Evolutionary conservation across 2,888 invertebrate species (phyloP), one percentile per base, ranked within the genome.

Genomic region (Oscheius sp.): DNA sequence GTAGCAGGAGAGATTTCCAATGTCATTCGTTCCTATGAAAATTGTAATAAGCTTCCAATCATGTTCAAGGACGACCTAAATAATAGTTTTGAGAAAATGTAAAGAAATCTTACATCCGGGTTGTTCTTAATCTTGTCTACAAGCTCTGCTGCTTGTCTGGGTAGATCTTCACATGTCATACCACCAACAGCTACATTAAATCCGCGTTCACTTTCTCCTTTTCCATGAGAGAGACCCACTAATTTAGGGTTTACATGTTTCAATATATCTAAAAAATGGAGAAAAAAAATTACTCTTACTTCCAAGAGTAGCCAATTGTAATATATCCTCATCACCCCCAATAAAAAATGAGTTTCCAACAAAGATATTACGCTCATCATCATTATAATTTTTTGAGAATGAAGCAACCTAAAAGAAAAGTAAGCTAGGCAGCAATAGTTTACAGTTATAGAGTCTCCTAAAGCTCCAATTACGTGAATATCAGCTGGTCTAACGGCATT

Each of bases 161-260:
- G 71, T 22, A 80, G 70, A 59, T 80, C 77, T 28, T 68, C 63
- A 44, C 71, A 69, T 6, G 71, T 75, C 68, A 68, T 73, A 24
- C 79, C 79, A 9, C 75, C 70, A 12, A 79, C 68, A 4, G 78
- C 80, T 24, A 73, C 73, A 41, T 80, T 75, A 28, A 74, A 70
- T 22, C 71, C 71, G 2, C 63, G 50, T 45, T 74, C 38, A n/a
- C 68, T 71, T 56, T 72, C 70, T 33, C 74, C 92, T 0, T 90
- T 91, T 63, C 92, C 92, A 0, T 90, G 91, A 24, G 92, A 91
- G 85, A 90, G 91, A 0, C 92, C 92, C 0, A 89, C 90, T 62
- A 92, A 82, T 56, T 89, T 88, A 0, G 91, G 90, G 85, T 92
- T 92, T 87, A 90, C 92, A 86, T 91, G 90, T 88, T 91, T 90